These are phyloP conservation scores for Phrynocephalus forsythii DNA, from an alignment of 2,797 vertebrate genomes.

Conservation along the genomic window DNA sequence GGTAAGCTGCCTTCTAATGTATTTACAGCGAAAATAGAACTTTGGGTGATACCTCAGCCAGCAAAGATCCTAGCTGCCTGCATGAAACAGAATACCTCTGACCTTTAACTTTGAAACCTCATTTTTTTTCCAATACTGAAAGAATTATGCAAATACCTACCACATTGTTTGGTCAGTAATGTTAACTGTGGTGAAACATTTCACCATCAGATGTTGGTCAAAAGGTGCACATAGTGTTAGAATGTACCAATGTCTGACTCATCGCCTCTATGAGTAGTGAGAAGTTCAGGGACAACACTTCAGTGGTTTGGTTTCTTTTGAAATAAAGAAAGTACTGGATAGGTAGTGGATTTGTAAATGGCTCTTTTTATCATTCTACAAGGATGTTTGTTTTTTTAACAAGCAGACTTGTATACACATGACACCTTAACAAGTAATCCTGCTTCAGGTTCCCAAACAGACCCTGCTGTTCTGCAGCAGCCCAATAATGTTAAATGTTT, in stretches of 20 bases:
- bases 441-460: neutral
- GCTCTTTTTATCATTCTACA: neutral
- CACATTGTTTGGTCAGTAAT: neutral
- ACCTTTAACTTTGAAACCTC: neutral
- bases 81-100: neutral
- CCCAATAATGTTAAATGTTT: neutral
- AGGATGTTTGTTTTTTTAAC: neutral
- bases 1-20: slow-evolving; percentile 78
- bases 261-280: neutral
- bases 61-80: neutral
- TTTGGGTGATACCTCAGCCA: neutral
- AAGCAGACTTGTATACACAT: neutral
- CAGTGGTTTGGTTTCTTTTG: neutral
- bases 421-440: neutral
- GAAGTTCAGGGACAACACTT: neutral
- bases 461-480: neutral
- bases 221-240: neutral
- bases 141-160: neutral
- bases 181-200: neutral
- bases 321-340: neutral
- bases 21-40: neutral
- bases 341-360: slow-evolving; percentile 1
- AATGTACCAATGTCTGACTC: neutral
- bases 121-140: neutral
- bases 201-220: neutral